Base-by-base conservation (phyloP, 2,113 vertebrate species). In the Sporophila hypoxantha region DNA sequence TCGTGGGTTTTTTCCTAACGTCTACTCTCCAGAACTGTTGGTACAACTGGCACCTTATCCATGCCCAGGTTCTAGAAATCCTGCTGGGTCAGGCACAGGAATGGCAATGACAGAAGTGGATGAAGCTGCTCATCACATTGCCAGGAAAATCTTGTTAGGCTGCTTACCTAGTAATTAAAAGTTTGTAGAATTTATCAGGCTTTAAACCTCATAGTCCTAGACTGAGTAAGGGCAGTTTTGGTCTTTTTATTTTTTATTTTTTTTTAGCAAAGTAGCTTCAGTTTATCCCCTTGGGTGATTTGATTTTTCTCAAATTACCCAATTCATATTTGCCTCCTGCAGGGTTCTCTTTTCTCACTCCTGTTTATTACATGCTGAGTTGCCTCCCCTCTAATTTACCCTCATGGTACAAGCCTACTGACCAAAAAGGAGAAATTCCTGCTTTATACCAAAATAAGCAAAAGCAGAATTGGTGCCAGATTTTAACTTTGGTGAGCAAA, bases 401-500 rank as follows among this genome's bases (percentile, higher is more conserved):
- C 36, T 52, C 1, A 0, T 74, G 60, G 52, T 85, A 74, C 53
- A 74, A 60, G 37, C 53, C 53, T 22, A 17, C 53, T 42, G 55
- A 70, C 61, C 90, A 37, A 53, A 83, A 37, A 85, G 57, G 34
- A 94, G 79, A 89, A 85, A 95, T 89, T 93, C 73, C 66, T 94
- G 50, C 76, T 83, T 78, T 81, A n/a, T 75, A 94, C 69, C 82
- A 89, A 93, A 90, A 85, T 56, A 94, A 93, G 65, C 76, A 91
- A 39, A 64, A 75, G 61, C 21, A 55, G 79, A 59, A 39, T 65
- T 9, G 12, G 66, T 87, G 85, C 82, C 89, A 93, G 62, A 32
- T 66, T 80, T 82, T 46, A 49, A 65, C 71, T 89, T 66, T 65
- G 69, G 87, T 90, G 82, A 87, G 85, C 46, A 91, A 57, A 75